phyloP scores from a whole-genome alignment of 2,797 vertebrate species.

The Gymnodraco acuticeps region DNA sequence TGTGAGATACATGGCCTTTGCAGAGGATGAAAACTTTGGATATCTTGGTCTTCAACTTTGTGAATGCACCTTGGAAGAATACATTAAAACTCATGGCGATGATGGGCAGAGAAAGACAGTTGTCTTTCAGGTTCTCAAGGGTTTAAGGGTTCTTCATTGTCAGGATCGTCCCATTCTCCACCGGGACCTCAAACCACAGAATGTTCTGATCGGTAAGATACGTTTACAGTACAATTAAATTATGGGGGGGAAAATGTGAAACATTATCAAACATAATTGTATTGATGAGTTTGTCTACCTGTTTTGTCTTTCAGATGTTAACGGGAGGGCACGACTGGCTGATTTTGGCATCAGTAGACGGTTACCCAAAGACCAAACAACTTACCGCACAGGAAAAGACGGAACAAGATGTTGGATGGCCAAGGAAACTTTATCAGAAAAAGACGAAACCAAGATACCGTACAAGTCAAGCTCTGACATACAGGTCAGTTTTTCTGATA shows the following conservation, averaged over 20 bases:
- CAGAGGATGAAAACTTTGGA: slow-evolving; percentile 76
- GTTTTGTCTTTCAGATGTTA: slow-evolving; percentile 59
- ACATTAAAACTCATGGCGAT: slow-evolving; percentile 23
- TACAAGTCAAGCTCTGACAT: too few relatives aligned
- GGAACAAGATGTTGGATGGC: slow-evolving; percentile 81
- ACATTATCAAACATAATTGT: too few relatives aligned
- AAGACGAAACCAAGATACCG: too few relatives aligned
- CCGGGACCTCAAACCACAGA: slow-evolving; percentile 78
- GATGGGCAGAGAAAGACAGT: background rate
- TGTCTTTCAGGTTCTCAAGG: too few relatives aligned
- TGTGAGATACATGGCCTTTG: slow-evolving; percentile 74
- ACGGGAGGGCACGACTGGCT: slow-evolving; percentile 55
- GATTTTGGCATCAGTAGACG: slow-evolving; percentile 80
- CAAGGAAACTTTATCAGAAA: slow-evolving; percentile 30
- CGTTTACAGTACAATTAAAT: background rate
- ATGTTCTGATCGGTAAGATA: slow-evolving; percentile 66
- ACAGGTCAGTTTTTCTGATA: too few relatives aligned
- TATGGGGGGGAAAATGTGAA: too few relatives aligned
- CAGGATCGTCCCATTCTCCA: slow-evolving; percentile 66
- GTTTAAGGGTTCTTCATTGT: slow-evolving; percentile 71
- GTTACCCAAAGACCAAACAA: slow-evolving; percentile 60
- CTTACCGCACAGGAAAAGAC: slow-evolving; percentile 47
- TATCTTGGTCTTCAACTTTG: slow-evolving; percentile 77
- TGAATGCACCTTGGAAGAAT: slow-evolving; percentile 77
- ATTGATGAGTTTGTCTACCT: too few relatives aligned